These are phyloP conservation scores for Caloenas nicobarica DNA, from an alignment of 2,113 vertebrate genomes.

Conservation along the genomic window DNA sequence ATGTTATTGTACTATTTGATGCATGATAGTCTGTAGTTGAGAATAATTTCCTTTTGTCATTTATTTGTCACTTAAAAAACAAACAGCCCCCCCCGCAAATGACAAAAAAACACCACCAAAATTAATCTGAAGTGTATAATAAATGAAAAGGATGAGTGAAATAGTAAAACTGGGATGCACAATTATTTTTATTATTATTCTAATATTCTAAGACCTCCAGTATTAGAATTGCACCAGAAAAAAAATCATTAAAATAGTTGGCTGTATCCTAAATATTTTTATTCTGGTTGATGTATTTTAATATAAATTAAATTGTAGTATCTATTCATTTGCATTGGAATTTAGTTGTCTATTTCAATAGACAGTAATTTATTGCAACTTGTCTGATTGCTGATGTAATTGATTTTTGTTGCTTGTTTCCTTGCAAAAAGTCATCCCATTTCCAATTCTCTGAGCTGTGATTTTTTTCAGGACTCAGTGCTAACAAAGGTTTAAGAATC, in stretches of 20 bases:
- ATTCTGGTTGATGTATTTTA: background rate
- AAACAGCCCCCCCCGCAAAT: background rate
- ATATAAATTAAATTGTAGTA: background rate
- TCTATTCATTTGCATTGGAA: background rate
- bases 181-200: background rate
- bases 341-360: background rate
- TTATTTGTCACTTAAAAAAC: background rate
- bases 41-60: background rate
- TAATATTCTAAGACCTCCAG: background rate
- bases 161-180: accelerated
- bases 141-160: background rate
- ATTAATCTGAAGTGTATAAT: background rate
- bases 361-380: background rate
- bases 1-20: background rate
- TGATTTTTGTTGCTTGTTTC: background rate
- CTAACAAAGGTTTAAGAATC: background rate
- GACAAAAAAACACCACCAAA: background rate
- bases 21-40: background rate
- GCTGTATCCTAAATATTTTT: background rate
- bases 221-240: background rate
- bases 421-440: background rate
- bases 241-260: background rate
- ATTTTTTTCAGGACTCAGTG: background rate
- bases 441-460: background rate
- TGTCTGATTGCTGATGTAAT: background rate